Evolutionary conservation across 2,888 invertebrate species (phyloP).

Genomic region (Lithophane socia): DNA sequence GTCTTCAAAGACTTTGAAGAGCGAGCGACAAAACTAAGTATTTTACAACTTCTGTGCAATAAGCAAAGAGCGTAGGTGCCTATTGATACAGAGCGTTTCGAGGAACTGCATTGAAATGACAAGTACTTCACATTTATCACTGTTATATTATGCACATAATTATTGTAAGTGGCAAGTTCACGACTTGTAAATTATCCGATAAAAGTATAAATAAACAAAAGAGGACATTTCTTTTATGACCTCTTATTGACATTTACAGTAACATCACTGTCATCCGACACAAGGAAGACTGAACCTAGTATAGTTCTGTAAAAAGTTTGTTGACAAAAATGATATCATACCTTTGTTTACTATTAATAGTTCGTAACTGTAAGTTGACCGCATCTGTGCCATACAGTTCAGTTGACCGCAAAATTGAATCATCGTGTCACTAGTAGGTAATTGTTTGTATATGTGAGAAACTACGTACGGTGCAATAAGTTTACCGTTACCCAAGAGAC

Average conservation of each 20-base stretch:
- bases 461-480: constrained; percentile 73
- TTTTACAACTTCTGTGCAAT: constrained; percentile 39
- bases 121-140: constrained; percentile 43
- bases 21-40: constrained; percentile 19
- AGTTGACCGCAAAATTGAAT: constrained; percentile 67
- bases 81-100: constrained; percentile 17
- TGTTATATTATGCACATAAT: constrained; percentile 39
- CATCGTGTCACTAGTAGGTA: constrained; percentile 65
- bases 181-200: constrained; percentile 55
- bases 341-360: constrained; percentile 54
- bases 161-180: constrained; percentile 45
- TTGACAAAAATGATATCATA: constrained; percentile 53
- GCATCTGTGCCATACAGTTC: constrained; percentile 47
- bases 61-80: neutral
- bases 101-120: constrained; percentile 37
- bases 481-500: constrained; percentile 77
- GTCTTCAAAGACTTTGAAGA: constrained; percentile 25
- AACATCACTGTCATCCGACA: constrained; percentile 14
- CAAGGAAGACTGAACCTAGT: constrained; percentile 18
- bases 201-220: constrained; percentile 60
- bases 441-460: constrained; percentile 68
- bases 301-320: constrained; percentile 35
- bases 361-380: constrained; percentile 60
- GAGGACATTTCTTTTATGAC: constrained; percentile 49
- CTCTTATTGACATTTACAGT: constrained; percentile 40